Evolutionary conservation across 2,888 invertebrate genomes (phyloP).

Genomic region (Drosophila koepferae): DNA sequence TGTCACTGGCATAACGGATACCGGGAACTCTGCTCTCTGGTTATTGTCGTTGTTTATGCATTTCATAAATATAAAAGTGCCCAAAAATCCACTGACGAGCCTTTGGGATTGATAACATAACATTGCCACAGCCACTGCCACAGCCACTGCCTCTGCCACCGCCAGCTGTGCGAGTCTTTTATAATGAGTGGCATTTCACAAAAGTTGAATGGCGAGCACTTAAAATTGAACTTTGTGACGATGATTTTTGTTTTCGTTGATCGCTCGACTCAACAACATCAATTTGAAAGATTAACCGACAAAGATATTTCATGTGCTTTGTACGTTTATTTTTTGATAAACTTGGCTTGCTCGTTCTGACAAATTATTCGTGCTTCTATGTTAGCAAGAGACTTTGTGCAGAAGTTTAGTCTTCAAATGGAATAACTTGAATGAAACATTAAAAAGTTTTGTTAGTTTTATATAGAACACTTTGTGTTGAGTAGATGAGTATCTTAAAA

Average conservation of each 20-base stretch:
- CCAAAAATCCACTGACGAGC: slow-evolving; percentile 60
- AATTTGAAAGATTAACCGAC: slow-evolving; percentile 5
- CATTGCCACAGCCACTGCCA: not conserved
- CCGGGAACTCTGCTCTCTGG: slow-evolving; percentile 28
- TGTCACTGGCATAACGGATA: slow-evolving; percentile 56
- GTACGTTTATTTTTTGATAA: not conserved
- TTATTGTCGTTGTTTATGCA: slow-evolving; percentile 62
- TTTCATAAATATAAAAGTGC: slow-evolving; percentile 70
- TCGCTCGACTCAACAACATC: slow-evolving; percentile 20
- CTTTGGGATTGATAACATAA: slow-evolving; percentile 47
- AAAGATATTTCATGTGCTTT: not conserved
- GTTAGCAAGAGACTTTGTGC: not conserved
- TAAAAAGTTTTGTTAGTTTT: not conserved
- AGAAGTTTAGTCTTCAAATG: not conserved
- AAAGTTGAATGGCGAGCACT: slow-evolving; percentile 45
- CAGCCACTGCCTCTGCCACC: slow-evolving; percentile 2
- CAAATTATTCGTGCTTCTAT: not conserved
- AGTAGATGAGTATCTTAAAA: too few species aligned
- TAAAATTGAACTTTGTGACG: slow-evolving; percentile 41
- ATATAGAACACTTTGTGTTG: not conserved
- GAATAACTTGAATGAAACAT: not conserved
- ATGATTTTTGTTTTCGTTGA: slow-evolving; percentile 13
- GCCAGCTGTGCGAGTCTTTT: slow-evolving; percentile 15
- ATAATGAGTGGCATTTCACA: slow-evolving; percentile 46
- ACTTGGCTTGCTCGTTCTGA: not conserved